A percentile compares a stretch with the other conserved stretches of the same genome.
phyloP scores from a whole-genome alignment of 2,113 vertebrate species.

The Semicossyphus pulcher region DNA sequence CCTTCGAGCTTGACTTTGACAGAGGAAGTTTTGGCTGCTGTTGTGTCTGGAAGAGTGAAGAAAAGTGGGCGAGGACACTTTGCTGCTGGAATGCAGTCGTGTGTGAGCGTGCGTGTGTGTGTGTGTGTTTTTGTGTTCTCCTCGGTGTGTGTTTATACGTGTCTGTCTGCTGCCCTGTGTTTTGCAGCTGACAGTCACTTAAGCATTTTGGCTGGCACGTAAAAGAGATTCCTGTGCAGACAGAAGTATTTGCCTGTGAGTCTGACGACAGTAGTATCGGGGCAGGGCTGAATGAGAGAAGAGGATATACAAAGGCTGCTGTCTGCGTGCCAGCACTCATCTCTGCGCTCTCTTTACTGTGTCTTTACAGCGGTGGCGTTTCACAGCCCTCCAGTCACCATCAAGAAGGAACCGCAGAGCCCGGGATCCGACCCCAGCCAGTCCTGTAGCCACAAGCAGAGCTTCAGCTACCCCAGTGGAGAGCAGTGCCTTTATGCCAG shows the following conservation, averaged over 20 bases:
- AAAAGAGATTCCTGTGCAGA: conserved; percentile 62
- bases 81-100: conserved; percentile 73
- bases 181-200: conserved; percentile 64
- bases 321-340: conserved; percentile 24
- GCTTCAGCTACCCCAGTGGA: conserved; percentile 86
- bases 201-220: conserved; percentile 70
- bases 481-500: conserved; percentile 98
- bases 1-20: conserved; percentile 53
- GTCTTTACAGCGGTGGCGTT: conserved; percentile 91
- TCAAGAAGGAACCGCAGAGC: conserved; percentile 95
- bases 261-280: conserved; percentile 35
- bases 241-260: conserved; percentile 66
- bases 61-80: conserved; percentile 68
- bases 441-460: conserved; percentile 92
- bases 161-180: conserved; percentile 64
- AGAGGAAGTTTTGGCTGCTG: conserved; percentile 69
- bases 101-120: conserved; percentile 48
- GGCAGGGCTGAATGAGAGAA: conserved; percentile 35
- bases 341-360: conserved; percentile 33
- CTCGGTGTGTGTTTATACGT: conserved; percentile 46
- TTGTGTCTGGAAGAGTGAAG: conserved; percentile 76
- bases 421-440: conserved; percentile 88
- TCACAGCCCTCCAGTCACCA: conserved; percentile 94
- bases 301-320: neutral
- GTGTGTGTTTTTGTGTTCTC: neutral